Evolutionary conservation across 1,140 invertebrate species (phyloP).

Genomic region (Danaus melanippus): DNA sequence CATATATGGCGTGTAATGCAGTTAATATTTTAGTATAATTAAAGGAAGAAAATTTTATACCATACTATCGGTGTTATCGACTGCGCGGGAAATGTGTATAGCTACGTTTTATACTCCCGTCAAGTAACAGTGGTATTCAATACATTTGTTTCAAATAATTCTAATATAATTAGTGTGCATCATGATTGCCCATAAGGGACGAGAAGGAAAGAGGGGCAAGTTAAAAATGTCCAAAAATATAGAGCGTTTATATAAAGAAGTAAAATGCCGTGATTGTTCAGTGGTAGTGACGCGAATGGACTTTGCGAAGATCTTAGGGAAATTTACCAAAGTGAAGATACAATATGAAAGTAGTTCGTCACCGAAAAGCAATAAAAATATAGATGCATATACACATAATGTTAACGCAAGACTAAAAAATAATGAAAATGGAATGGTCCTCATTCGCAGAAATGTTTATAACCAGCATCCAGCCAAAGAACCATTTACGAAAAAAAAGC

Average conservation of each 20-base stretch:
- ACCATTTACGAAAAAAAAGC: constrained; percentile 25
- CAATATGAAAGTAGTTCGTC: constrained; percentile 56
- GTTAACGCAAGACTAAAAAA: constrained; percentile 47
- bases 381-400: constrained; percentile 25
- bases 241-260: constrained; percentile 59
- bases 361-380: constrained; percentile 36
- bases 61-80: constrained; percentile 29
- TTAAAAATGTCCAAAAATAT: constrained; percentile 45
- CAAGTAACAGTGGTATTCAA: constrained; percentile 16
- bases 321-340: constrained; percentile 66
- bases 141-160: constrained; percentile 12
- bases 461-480: constrained; percentile 47
- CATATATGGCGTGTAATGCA: constrained; percentile 11
- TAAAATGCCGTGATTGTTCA: constrained; percentile 61
- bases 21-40: constrained; percentile 10
- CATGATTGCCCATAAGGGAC: constrained; percentile 47
- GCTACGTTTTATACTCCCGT: constrained; percentile 39
- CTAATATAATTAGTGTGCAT: constrained; percentile 13
- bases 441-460: constrained; percentile 47
- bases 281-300: constrained; percentile 65
- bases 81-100: constrained; percentile 70
- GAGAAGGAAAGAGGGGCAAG: constrained; percentile 43
- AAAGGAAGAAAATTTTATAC: constrained; percentile 17
- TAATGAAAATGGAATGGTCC: constrained; percentile 67
- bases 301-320: constrained; percentile 64